These are phyloP conservation scores for Onthophagus sagittarius DNA, from an alignment of 2,888 invertebrate species.

Conservation along the genomic window DNA sequence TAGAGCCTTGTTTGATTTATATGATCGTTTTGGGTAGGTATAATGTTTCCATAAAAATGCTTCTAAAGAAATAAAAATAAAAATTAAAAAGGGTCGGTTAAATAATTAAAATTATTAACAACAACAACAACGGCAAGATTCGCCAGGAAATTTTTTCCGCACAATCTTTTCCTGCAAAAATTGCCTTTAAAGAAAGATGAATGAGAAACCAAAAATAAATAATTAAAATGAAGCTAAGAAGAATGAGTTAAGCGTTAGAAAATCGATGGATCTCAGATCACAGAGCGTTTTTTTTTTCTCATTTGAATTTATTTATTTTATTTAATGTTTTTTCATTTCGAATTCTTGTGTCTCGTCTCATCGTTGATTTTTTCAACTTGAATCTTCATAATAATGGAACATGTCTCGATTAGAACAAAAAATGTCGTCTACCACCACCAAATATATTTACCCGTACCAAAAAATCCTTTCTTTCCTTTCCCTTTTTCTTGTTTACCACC, in stretches of 20 bases:
- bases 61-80: neutral
- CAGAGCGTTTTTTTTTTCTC: neutral
- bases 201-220: conserved; percentile 11
- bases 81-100: neutral
- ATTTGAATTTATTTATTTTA: neutral
- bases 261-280: conserved; percentile 4
- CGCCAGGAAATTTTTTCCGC: neutral
- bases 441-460: conserved; percentile 78
- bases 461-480: conserved; percentile 77
- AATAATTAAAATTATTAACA: neutral
- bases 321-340: neutral
- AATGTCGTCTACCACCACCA: conserved; percentile 65
- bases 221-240: conserved; percentile 17
- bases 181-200: neutral
- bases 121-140: neutral
- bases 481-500: conserved; percentile 51
- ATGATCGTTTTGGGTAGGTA: conserved; percentile 15
- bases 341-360: neutral
- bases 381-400: conserved; percentile 15
- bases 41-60: conserved; percentile 16
- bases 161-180: neutral
- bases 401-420: conserved; percentile 25
- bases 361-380: conserved; percentile 13
- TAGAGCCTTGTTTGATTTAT: conserved; percentile 34
- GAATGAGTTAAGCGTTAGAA: neutral